Evolutionary conservation across 2,113 vertebrate species (phyloP).

Genomic region (Archilochus colubris): DNA sequence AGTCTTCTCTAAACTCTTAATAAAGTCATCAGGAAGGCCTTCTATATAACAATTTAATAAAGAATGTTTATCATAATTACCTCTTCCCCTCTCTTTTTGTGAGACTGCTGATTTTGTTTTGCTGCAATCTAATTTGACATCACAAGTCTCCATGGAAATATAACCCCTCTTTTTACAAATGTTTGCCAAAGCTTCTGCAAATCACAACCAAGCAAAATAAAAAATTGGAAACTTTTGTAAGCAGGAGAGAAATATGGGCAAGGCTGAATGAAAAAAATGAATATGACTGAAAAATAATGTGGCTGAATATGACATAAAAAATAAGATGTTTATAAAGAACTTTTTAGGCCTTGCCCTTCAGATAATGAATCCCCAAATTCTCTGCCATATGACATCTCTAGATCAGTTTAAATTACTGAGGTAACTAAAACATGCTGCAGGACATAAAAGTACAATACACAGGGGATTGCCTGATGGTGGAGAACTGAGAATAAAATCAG

Average conservation of each 20-base stretch:
- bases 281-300: no score
- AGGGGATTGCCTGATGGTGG: background rate
- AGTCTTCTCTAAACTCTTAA: conserved; percentile 84
- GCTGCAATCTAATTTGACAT: background rate
- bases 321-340: background rate
- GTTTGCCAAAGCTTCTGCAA: background rate
- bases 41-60: conserved; percentile 74
- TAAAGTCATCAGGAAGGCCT: conserved; percentile 87
- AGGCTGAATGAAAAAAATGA: no score
- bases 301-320: background rate
- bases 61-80: background rate
- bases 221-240: background rate
- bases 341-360: background rate
- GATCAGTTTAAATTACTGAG: background rate
- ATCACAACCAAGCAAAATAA: background rate
- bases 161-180: background rate
- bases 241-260: background rate
- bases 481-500: background rate
- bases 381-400: background rate
- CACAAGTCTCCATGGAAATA: background rate
- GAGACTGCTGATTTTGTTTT: background rate
- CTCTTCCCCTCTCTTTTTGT: background rate
- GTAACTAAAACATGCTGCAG: background rate
- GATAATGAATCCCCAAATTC: background rate
- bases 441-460: background rate